phyloP scores from a whole-genome alignment of 2,797 vertebrate genomes.

The Capromys pilorides region DNA sequence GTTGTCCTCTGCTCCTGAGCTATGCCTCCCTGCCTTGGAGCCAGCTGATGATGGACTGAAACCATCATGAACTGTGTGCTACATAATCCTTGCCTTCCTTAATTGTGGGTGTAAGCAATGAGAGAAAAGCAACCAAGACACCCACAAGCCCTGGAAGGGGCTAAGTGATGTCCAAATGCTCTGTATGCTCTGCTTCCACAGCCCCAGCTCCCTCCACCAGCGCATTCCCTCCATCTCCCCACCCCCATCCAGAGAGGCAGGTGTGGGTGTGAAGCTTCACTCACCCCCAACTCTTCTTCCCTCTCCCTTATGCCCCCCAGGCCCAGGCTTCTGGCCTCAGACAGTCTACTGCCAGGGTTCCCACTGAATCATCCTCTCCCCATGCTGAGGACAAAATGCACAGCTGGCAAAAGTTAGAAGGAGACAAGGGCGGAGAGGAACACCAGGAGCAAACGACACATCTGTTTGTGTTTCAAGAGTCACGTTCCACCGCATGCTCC shows the following conservation, averaged over 20 bases:
- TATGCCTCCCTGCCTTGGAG: too few relatives aligned
- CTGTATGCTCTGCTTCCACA: too few relatives aligned
- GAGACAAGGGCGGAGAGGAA: background rate
- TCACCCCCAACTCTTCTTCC: background rate
- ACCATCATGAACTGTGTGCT: too few relatives aligned
- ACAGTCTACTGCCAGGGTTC: background rate
- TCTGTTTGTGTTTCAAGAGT: background rate
- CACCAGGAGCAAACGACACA: background rate
- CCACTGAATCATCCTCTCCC: constrained; percentile 47
- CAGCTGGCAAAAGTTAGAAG: background rate
- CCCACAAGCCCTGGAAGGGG: fast-evolving
- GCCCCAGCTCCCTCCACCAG: background rate
- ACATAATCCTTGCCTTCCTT: too few relatives aligned
- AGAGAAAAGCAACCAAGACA: too few relatives aligned
- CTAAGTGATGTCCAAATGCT: background rate
- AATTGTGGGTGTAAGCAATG: too few relatives aligned
- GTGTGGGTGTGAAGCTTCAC: background rate
- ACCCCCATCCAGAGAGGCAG: too few relatives aligned
- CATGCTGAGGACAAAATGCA: background rate
- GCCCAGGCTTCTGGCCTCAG: background rate
- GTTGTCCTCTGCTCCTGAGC: too few relatives aligned
- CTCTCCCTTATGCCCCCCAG: background rate
- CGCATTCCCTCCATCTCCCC: background rate
- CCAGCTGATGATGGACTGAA: too few relatives aligned
- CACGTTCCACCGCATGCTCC: background rate